These are phyloP conservation scores for Solenopsis invicta DNA, from an alignment of 1,140 invertebrate species.

Conservation along the genomic window DNA sequence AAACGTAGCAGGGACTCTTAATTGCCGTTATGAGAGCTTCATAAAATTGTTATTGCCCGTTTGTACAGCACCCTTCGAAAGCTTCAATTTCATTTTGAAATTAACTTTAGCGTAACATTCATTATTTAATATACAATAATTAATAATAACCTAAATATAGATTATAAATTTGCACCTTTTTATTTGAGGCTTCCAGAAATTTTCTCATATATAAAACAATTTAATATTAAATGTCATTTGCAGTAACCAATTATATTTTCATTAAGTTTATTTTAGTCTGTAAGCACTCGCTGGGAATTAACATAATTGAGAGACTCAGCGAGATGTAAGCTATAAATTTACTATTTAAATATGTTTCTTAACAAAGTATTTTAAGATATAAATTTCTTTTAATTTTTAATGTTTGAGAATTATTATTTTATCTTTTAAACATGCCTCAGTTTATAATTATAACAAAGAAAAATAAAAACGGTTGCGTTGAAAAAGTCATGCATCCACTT, in stretches of 20 bases:
- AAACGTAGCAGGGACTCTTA: conserved; percentile 6
- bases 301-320: no score
- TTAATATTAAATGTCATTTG: background rate
- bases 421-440: no score
- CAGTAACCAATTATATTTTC: background rate
- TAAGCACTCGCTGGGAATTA: no score
- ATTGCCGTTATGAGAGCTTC: conserved; percentile 38
- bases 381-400: no score
- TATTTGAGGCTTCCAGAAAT: background rate
- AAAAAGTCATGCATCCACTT: no score
- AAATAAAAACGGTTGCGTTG: no score
- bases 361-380: no score
- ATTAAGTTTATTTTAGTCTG: no score
- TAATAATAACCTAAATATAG: background rate
- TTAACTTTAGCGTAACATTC: background rate
- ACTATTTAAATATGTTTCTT: no score
- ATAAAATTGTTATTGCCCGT: conserved; percentile 15
- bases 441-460: no score
- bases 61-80: background rate
- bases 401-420: no score
- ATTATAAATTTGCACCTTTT: background rate
- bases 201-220: background rate
- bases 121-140: background rate
- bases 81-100: background rate
- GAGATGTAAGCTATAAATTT: no score